A percentile compares a stretch with the other conserved stretches of the same genome.
Evolutionary conservation across 2,888 invertebrate species (phyloP).

Genomic region (Theodoxus fluviatilis): DNA sequence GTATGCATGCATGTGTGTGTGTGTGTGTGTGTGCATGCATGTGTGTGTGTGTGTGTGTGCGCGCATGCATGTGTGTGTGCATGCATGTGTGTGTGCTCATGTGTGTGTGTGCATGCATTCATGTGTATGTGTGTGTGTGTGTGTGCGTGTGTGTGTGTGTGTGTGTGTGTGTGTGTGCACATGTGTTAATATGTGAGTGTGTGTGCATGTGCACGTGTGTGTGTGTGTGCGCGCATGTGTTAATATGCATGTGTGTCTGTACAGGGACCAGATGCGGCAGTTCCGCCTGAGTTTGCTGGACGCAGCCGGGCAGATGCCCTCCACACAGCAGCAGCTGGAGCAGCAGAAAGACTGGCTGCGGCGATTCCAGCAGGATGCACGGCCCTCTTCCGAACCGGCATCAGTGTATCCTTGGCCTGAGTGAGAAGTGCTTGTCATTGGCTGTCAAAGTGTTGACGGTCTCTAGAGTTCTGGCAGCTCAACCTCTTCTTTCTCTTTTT

Average conservation of each 20-base stretch:
- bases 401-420: slow-evolving; percentile 54
- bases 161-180: background rate
- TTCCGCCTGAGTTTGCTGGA: slow-evolving; percentile 42
- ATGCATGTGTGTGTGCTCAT: background rate
- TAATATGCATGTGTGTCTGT: background rate
- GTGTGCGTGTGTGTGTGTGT: slow-evolving; percentile 1
- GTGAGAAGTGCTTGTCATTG: too few species aligned
- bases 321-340: slow-evolving; percentile 48
- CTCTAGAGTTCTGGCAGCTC: too few species aligned
- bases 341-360: slow-evolving; percentile 56
- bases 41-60: background rate
- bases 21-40: background rate
- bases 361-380: slow-evolving; percentile 42
- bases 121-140: slow-evolving; percentile 13
- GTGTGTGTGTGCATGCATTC: background rate
- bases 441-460: too few species aligned
- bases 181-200: background rate
- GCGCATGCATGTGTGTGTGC: background rate
- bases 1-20: background rate
- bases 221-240: too few species aligned
- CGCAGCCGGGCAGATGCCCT: slow-evolving; percentile 28
- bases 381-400: slow-evolving; percentile 47
- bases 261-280: slow-evolving; percentile 52
- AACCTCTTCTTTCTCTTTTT: too few species aligned
- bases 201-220: background rate